Conservation (phyloP, 2,797 vertebrate genomes). For the Karalla daura region DNA sequence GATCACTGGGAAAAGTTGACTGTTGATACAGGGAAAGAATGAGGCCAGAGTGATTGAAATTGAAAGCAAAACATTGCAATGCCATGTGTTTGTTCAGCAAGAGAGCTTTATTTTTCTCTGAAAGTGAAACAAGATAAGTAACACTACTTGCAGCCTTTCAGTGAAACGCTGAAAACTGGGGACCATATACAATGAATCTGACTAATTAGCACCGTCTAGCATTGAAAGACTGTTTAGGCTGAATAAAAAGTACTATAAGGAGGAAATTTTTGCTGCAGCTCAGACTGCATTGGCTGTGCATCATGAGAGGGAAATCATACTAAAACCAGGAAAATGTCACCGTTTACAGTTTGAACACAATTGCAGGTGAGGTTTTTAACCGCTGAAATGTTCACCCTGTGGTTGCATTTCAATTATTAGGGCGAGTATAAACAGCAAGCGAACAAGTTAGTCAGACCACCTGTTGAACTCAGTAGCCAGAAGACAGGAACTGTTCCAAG, state of each 20-base stretch:
- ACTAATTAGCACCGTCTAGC: neutral
- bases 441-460: slow-evolving; percentile 34
- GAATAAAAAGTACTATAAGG: neutral
- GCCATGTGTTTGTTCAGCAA: no score
- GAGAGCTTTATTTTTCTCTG: no score
- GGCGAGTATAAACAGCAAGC: neutral
- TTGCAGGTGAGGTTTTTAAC: neutral
- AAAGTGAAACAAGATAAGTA: no score
- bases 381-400: neutral
- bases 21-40: no score
- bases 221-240: neutral
- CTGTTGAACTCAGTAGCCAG: slow-evolving; percentile 56
- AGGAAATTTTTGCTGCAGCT: neutral
- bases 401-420: slow-evolving; percentile 2
- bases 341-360: neutral
- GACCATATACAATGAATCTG: no score
- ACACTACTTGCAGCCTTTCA: no score
- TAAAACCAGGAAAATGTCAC: neutral
- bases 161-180: no score
- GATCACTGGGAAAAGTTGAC: no score
- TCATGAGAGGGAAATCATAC: neutral
- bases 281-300: neutral
- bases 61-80: no score
- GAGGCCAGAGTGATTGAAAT: no score
- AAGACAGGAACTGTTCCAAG: slow-evolving; percentile 54